phyloP scores from a whole-genome alignment of 1,140 invertebrate genomes.

The Brachionus manjavacas region DNA sequence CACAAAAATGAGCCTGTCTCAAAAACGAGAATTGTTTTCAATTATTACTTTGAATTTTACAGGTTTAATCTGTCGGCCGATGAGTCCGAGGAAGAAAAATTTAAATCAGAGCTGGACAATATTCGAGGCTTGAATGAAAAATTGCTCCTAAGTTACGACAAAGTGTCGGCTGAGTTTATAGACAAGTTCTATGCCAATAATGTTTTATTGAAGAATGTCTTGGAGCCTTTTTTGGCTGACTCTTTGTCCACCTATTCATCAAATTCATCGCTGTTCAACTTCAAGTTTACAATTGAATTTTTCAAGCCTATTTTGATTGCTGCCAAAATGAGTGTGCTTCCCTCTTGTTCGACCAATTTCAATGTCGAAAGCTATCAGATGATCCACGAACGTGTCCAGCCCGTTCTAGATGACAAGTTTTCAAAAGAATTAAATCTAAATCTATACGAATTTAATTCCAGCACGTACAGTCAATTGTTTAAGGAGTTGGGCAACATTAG shows the following conservation, averaged over 20 bases:
- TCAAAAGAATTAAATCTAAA: not conserved
- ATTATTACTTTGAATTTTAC: slow-evolving; percentile 34
- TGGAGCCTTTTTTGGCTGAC: slow-evolving; percentile 1
- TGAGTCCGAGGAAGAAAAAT: not conserved
- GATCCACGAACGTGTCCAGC: not conserved
- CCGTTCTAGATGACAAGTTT: not conserved
- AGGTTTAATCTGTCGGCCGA: not conserved
- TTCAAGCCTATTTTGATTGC: not conserved
- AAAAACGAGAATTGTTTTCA: not conserved
- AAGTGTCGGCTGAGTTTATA: not conserved
- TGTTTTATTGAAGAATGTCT: not conserved
- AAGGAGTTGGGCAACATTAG: not conserved
- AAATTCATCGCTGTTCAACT: slow-evolving; percentile 5
- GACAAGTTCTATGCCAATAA: not conserved
- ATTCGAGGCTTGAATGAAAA: not conserved
- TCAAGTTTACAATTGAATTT: slow-evolving; percentile 27
- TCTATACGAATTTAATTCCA: not conserved
- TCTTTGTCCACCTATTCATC: slow-evolving; percentile 1
- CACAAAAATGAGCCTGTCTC: not conserved
- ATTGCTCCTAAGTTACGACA: not conserved
- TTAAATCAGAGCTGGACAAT: not conserved
- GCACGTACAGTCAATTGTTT: not conserved
- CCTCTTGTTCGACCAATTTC: not conserved
- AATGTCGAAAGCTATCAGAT: not conserved
- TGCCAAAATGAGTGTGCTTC: not conserved